A percentile compares a stretch with the other conserved stretches of the same genome.
Conservation (phyloP, 2,113 vertebrate species). For the Terrapene triunguis region DNA sequence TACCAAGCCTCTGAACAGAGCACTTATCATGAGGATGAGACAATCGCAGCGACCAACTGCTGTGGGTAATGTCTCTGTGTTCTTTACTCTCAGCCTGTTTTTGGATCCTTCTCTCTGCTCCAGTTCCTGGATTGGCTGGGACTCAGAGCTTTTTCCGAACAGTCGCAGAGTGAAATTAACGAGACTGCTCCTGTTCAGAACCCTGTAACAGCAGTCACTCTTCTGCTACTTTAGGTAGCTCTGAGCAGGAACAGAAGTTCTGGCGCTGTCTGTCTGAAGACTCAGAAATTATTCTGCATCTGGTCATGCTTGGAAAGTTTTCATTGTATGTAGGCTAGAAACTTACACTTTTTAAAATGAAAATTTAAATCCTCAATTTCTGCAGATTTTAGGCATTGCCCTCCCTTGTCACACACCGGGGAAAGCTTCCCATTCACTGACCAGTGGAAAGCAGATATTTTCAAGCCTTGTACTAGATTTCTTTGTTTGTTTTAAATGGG, state of each 20-base stretch:
- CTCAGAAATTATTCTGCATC: background rate
- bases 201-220: background rate
- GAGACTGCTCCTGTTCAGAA: background rate
- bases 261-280: background rate
- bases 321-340: background rate
- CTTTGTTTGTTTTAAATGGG: too few relatives aligned
- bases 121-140: background rate
- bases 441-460: background rate
- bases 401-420: background rate
- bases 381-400: background rate
- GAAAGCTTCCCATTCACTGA: background rate
- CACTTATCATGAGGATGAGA: background rate
- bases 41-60: background rate
- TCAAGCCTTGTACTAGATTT: background rate
- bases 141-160: background rate
- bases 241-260: rapidly evolving
- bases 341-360: background rate
- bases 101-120: background rate
- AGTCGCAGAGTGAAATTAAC: rapidly evolving
- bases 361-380: background rate
- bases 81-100: background rate
- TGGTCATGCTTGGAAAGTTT: background rate
- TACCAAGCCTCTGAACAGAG: background rate
- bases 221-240: background rate
- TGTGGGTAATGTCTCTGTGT: background rate